Evolutionary conservation across 2,888 invertebrate genomes (phyloP).

Genomic region (Syrista parreyssii): DNA sequence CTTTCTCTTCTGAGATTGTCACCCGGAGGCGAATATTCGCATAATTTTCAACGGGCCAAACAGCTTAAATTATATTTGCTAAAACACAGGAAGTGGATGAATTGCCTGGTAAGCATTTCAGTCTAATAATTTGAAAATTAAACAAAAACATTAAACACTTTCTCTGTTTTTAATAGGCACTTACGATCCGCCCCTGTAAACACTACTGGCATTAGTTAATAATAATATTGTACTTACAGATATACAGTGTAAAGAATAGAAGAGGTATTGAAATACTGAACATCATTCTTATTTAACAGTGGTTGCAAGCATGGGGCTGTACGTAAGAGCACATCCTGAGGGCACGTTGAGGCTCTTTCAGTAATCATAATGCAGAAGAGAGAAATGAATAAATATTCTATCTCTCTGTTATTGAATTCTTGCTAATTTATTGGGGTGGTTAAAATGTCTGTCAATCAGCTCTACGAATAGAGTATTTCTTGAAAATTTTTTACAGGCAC

Average conservation of each 20-base stretch:
- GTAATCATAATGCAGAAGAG: neutral
- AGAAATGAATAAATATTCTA: neutral
- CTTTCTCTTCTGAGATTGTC: neutral
- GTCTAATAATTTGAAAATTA: neutral
- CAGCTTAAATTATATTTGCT: neutral
- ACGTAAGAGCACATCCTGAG: neutral
- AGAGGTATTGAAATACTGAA: neutral
- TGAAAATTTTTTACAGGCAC: constrained; percentile 48
- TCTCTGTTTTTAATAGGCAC: neutral
- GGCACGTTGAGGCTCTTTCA: neutral
- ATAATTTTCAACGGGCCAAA: neutral
- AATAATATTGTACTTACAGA: neutral
- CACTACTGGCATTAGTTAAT: no score
- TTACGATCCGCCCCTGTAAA: neutral
- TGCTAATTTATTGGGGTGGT: neutral
- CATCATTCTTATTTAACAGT: neutral
- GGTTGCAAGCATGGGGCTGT: neutral
- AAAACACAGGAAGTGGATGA: neutral
- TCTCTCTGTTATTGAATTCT: neutral
- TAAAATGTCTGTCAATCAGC: neutral
- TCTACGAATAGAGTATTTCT: neutral
- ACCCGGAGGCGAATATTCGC: neutral
- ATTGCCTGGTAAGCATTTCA: neutral
- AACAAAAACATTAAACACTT: neutral
- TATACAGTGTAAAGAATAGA: neutral